Conservation (phyloP, 2,113 vertebrate genomes). For the Mystacornis crossleyi region DNA sequence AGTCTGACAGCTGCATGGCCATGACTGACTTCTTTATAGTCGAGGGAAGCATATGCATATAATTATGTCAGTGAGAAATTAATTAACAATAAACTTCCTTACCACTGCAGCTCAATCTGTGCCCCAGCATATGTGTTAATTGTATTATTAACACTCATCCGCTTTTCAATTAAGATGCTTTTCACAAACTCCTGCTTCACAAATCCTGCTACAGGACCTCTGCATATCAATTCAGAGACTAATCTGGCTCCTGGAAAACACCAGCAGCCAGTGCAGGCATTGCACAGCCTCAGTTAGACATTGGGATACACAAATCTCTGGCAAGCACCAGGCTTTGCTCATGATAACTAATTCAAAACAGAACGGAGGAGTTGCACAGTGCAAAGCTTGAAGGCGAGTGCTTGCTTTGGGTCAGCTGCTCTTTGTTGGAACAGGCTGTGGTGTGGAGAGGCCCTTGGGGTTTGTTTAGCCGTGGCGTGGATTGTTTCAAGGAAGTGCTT, state of each 20-base stretch:
- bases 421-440: neutral
- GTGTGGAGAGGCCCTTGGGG: neutral
- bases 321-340: neutral
- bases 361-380: neutral
- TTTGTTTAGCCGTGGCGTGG: neutral
- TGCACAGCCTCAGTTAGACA: neutral
- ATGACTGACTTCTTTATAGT: neutral
- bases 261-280: neutral
- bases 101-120: neutral
- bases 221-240: neutral
- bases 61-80: neutral
- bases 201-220: neutral
- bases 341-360: neutral
- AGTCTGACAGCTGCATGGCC: neutral
- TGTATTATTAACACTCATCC: neutral
- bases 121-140: neutral
- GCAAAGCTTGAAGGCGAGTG: neutral
- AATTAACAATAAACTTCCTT: neutral
- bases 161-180: conserved; percentile 1
- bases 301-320: neutral
- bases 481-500: neutral
- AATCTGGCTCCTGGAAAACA: neutral
- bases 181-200: neutral
- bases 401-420: neutral
- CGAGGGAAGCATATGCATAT: neutral